Evolutionary conservation across 2,888 invertebrate species (phyloP), one percentile per base, ranked within the genome.

Genomic region (Phortica okadai): DNA sequence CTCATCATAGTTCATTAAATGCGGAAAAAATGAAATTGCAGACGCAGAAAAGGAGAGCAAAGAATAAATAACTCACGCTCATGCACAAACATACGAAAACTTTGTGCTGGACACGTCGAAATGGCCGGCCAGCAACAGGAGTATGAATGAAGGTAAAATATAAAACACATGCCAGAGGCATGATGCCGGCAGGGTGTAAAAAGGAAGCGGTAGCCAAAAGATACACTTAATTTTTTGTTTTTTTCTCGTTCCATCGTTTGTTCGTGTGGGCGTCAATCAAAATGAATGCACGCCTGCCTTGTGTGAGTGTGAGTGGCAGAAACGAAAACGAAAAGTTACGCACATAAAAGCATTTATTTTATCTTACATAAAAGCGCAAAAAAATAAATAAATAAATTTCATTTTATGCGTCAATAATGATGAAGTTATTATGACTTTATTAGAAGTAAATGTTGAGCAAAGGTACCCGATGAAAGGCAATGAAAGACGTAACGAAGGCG

Each of bases 1-100:
- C 88, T 87, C 88, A 87, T 88, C 88, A 87, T 83, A 86, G 82
- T 84, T 85, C 86, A 88, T 88, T 88, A 87, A 88, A 88, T 86
- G 83, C 82, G 82, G 78, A 83, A 81, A 79, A 83, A 83, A 84
- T 84, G 82, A 83, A 81, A 82, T 77, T 67, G 58, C 44, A 44
- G 14, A 50, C 50, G 50, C 10, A 14, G 10, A 50, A 50, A 11
- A 14, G 50, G 50, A 14, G 10, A 50, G 14, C 2, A 6, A 50
- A 8, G 50, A 6, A 50, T 33, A 50, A 50, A 50, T 50, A 8
- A 50, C 50, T 50, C 50, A 50, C 50, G 50, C 50, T 11, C 50
- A 50, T 6, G 14, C 50, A 11, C 44, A 44, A 42, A 69, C 14
- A 44, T 41, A 69, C 44, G 42, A 16, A 44, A 42, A 33, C 42